phyloP scores from a whole-genome alignment of 2,888 invertebrate genomes.

The Trimorus sp. region DNA sequence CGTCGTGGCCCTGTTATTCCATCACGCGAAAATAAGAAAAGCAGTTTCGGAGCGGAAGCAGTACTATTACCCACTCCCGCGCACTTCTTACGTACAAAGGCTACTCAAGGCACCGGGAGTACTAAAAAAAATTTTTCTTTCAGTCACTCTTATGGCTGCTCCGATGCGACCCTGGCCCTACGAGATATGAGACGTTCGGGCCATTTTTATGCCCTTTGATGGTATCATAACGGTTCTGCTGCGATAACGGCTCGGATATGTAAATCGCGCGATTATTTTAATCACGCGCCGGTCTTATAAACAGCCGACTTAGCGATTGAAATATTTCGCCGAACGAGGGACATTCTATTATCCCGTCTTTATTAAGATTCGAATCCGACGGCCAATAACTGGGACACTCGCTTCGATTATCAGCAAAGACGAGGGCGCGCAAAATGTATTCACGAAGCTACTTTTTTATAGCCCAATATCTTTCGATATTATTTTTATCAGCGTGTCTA shows the following conservation, averaged over 20 bases:
- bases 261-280: conserved; percentile 52
- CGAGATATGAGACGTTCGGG: conserved; percentile 52
- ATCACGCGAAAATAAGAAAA: conserved; percentile 68
- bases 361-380: conserved; percentile 5
- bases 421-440: too few relatives aligned
- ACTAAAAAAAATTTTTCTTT: conserved; percentile 60
- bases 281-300: conserved; percentile 27
- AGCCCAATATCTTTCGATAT: too few relatives aligned
- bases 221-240: conserved; percentile 41
- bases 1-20: conserved; percentile 67
- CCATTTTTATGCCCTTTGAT: conserved; percentile 47
- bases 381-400: too few relatives aligned
- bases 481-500: too few relatives aligned
- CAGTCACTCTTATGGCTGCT: conserved; percentile 58
- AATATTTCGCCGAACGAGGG: conserved; percentile 21
- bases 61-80: conserved; percentile 65
- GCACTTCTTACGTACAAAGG: conserved; percentile 62
- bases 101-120: conserved; percentile 59
- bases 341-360: conserved; percentile 28
- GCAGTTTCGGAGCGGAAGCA: conserved; percentile 63
- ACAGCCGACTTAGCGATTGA: conserved; percentile 23
- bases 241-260: conserved; percentile 41
- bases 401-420: too few relatives aligned
- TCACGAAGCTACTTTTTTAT: too few relatives aligned
- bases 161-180: conserved; percentile 45